A percentile compares a stretch with the other conserved stretches of the same genome.
These are phyloP conservation scores for Leptopilina drosophilae DNA, from an alignment of 2,888 invertebrate species.

Conservation along the genomic window DNA sequence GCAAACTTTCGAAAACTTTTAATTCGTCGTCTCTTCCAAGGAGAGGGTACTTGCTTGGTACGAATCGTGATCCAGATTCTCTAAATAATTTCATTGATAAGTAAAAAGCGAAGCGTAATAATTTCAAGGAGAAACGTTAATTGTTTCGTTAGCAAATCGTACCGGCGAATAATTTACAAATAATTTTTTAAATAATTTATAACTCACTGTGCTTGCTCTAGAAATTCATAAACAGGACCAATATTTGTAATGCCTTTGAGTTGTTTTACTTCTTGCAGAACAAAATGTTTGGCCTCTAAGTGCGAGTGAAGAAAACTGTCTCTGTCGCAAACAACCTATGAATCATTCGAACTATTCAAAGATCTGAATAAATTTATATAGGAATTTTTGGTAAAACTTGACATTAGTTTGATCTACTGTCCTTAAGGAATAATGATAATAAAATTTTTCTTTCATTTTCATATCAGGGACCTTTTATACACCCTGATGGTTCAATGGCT, in stretches of 20 bases:
- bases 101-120: too few species aligned
- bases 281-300: conserved; percentile 81
- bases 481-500: too few species aligned
- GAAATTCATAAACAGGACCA: conserved; percentile 83
- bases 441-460: too few species aligned
- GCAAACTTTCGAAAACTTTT: conserved; percentile 59
- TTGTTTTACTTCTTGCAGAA: conserved; percentile 79
- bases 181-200: conserved; percentile 27
- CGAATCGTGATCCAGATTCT: conserved; percentile 55
- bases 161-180: too few species aligned
- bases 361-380: background rate
- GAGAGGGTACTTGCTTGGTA: conserved; percentile 75
- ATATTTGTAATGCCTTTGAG: conserved; percentile 82
- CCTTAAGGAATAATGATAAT: too few species aligned
- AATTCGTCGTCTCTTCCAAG: conserved; percentile 79
- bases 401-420: too few species aligned
- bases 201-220: conserved; percentile 71
- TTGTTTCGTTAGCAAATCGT: too few species aligned
- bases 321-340: conserved; percentile 79
- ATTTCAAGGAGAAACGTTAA: too few species aligned
- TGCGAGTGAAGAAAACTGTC: conserved; percentile 83
- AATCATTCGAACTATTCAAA: background rate
- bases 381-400: background rate
- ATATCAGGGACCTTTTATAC: too few species aligned
- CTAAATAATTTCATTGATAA: background rate